Evolutionary conservation across 2,113 vertebrate genomes (phyloP).

Genomic region (Chaetodon trifascialis): DNA sequence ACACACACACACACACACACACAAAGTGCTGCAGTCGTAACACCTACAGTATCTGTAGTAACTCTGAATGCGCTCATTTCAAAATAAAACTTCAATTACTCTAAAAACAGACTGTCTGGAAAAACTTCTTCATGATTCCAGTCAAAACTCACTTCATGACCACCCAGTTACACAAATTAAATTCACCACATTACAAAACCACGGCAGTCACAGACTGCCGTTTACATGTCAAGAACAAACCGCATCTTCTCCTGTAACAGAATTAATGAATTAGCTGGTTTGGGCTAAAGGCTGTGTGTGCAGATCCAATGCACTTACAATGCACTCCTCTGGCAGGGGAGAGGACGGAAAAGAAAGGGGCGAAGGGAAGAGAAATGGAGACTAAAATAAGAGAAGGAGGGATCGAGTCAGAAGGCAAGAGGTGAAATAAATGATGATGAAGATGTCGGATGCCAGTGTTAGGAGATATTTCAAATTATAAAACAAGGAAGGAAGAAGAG

Average conservation of each 20-base stretch:
- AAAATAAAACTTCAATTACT: not conserved
- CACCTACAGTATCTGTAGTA: too few relatives aligned
- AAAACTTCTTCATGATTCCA: not conserved
- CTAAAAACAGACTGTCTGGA: conserved; percentile 22
- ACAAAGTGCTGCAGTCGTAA: too few relatives aligned
- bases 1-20: too few relatives aligned
- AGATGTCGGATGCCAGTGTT: not conserved
- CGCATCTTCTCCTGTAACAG: conserved; percentile 19
- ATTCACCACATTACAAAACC: conserved; percentile 32
- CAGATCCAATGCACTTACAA: conserved; percentile 11
- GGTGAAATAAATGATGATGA: not conserved
- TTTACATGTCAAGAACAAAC: conserved; percentile 28
- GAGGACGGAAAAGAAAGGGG: not conserved
- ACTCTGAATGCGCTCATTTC: not conserved
- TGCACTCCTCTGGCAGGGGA: not conserved
- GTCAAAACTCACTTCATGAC: conserved; percentile 34
- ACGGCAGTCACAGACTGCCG: not conserved
- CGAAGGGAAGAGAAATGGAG: not conserved
- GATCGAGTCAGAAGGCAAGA: not conserved
- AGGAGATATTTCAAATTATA: not conserved
- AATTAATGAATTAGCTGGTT: conserved; percentile 34
- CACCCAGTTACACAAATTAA: conserved; percentile 51
- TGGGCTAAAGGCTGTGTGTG: not conserved
- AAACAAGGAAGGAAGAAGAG: not conserved
- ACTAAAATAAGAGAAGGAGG: not conserved